Base-by-base conservation (phyloP, 2,113 vertebrate species). In the Plestiodon gilberti region DNA sequence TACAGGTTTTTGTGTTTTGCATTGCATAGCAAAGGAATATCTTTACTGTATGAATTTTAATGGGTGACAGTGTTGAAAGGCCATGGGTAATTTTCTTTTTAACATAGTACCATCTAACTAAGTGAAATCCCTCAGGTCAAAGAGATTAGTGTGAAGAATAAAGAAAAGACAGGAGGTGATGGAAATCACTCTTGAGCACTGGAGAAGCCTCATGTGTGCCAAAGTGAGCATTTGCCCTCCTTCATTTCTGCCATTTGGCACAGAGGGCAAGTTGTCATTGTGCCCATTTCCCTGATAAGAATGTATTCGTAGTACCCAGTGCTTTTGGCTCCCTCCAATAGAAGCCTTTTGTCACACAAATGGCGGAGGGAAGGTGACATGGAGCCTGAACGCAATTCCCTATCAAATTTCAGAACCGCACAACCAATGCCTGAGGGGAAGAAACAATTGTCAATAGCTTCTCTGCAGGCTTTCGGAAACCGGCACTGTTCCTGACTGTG, bases 271-370 rank as follows among this genome's bases (percentile, higher is more conserved):
- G 76, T 89, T 84, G 30, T 65, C 1, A 3, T 64, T 40, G 35
- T 82, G 67, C n/a, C 64, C 57, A 78, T 64, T 92, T n/a, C 78
- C 62, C 88, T 38, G 38, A 33, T 4, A 64, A 43, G 6, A 78
- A 23, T 0, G 0, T 1, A 11, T 28, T 33, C 43, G 40, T 57
- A 35, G 11, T 70, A 40, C 0, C 0, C 43, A 48, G 43, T 48
- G 43, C 43, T 48, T 4, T 40, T 67, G 57, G 11, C 22, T 79
- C 84, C 64, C 88, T 17, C 2, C 28, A 43, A 93, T 82, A 93
- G 90, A 89, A 81, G 57, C 11, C 61, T 92, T 92, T 92, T 92
- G 78, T 90, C 88, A 73, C n/a, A 14, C 40, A 55, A 83, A 2
- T 9, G 78, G 67, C 70, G 25, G 23, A 48, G 78, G 43, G 85